Evolutionary conservation across 2,888 invertebrate species (phyloP), one percentile per base, ranked within the genome.

Genomic region (Arrhopalites spinosus): DNA sequence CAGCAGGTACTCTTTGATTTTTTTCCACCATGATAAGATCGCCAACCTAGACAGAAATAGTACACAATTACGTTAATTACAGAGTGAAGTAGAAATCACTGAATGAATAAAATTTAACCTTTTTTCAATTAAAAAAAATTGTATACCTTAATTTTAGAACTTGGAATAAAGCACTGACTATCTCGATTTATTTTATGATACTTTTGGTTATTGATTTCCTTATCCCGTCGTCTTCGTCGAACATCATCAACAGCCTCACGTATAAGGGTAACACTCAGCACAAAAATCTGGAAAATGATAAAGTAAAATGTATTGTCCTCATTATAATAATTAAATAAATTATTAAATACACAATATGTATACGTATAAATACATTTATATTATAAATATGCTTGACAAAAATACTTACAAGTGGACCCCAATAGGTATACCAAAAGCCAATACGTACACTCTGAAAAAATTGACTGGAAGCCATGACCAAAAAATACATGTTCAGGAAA

Each of bases 381-480:
- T n/a, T n/a, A n/a, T n/a, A n/a, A n/a, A n/a, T n/a, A n/a, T n/a
- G n/a, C n/a, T n/a, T n/a, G n/a, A n/a, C n/a, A n/a, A 13, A 73
- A 45, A 74, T 72, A 85, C 87, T 88, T 85, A 90, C 91, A 85
- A 99, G 86, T 64, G 99, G 99, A 78, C 96, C 98, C 99, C 99
- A 99, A 86, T 99, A 99, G 0, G 99, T 99, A 86, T 98, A 99
- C 63, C 98, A 90, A 85, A 96, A 97, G 1, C 99, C 98, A 84
- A 99, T 96, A 83, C 95, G 89, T 82, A 99, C 93, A 84, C 95
- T 95, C 29, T 97, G 96, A 85, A 99, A 94, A 87, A 99, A 98
- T 87, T 99, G 99, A 84, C 96, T 96, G 73, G 93, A 88, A 0
- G 99, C 98, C 98, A 99, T 98, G 76, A 98, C 89, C 81, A 99